Base-by-base conservation (phyloP, 2,888 invertebrate genomes). In the Notodonta ziczac region DNA sequence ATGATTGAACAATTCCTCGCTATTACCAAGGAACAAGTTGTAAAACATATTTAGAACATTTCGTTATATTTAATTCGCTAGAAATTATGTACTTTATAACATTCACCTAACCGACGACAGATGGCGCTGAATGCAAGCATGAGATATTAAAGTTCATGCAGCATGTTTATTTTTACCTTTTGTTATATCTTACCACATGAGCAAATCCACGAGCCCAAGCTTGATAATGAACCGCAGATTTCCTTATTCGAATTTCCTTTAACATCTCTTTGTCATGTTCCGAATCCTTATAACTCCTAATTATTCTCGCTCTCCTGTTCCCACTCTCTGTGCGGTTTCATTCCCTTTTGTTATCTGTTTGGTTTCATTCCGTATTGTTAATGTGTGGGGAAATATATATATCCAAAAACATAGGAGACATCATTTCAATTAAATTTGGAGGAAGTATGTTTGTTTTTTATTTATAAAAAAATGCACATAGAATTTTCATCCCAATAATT, bases 261-360 rank as follows among this genome's bases (percentile, higher is more conserved):
- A 65, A 67, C 70, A 73, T 73, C 74, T 80, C 83, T 84, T 84
- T 83, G 83, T 85, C 80, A 78, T 81, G 77, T 81, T 74, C 74
- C 64, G 82, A 88, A 88, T 84, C 87, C 87, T 80, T 89, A 86
- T 88, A 86, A 86, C 84, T 87, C 80, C 84, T 89, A 87, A 89
- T 91, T 88, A 89, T 82, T 80, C 79, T 74, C 82, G 80, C 80
- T 78, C 81, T 84, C 83, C 81, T 76, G 74, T 84, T 80, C 77
- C 75, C 78, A 70, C 72, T 81, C 74, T 80, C 85, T 84, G 78
- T 81, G 77, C 66, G 87, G 84, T 77, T 87, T 87, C 85, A 74
- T 79, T 81, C 77, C 74, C 78, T 77, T 83, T 85, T 84, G 71
- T 82, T 77, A 8, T 51, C 24, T 51, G 8, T 51, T 51, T 10